Percentiles rank a stretch among this genome's conserved stretches.
Evolutionary conservation across 2,113 vertebrate genomes (phyloP).

Genomic region (Archocentrus centrarchus): DNA sequence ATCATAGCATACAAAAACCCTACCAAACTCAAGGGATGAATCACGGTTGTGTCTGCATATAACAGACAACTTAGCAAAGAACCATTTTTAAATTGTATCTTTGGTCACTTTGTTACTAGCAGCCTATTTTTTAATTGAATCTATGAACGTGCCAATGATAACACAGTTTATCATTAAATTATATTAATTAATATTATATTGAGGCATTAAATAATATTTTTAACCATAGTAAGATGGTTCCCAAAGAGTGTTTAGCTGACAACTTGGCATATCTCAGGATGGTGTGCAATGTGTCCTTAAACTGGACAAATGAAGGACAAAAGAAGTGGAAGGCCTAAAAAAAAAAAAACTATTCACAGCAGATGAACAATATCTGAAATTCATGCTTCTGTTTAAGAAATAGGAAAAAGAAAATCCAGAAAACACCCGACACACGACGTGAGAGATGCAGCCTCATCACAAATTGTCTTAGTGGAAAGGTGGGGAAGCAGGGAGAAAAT

Average conservation of each 20-base stretch:
- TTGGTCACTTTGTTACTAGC: not conserved
- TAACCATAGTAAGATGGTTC: not conserved
- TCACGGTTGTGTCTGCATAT: not conserved
- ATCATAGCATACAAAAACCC: not conserved
- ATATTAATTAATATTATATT: no score
- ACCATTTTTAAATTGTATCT: not conserved
- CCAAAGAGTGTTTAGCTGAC: not conserved
- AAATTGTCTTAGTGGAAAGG: not conserved
- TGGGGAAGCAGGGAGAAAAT: not conserved
- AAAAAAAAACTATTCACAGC: not conserved
- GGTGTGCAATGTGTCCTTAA: not conserved
- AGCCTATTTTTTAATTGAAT: not conserved
- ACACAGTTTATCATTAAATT: not conserved
- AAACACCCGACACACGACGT: not conserved
- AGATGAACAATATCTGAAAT: conserved; percentile 1
- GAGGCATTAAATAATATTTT: not conserved
- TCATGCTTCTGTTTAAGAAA: not conserved
- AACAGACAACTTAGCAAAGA: not conserved
- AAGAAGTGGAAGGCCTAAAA: not conserved
- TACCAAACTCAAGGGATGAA: not conserved
- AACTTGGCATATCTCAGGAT: not conserved
- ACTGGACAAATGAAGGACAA: not conserved
- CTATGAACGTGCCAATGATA: not conserved
- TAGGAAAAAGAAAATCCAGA: not conserved
- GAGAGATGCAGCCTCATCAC: not conserved